Percentiles rank a stretch among this genome's conserved stretches.
phyloP scores from a whole-genome alignment of 2,113 vertebrate species.

The Oostethus manadensis region DNA sequence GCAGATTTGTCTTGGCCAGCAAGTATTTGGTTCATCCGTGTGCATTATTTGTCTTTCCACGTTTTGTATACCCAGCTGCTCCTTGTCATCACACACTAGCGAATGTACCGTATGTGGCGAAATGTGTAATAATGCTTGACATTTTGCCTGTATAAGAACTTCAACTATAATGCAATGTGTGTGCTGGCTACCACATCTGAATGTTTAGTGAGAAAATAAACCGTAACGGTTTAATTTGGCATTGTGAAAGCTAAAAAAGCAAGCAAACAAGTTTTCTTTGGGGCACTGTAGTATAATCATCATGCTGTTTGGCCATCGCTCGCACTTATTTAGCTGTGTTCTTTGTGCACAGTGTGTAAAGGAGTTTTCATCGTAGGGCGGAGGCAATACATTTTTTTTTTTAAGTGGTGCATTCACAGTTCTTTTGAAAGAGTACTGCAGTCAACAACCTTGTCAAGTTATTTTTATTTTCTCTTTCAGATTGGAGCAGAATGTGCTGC shows the following conservation, averaged over 20 bases:
- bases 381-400: slow-evolving; percentile 10
- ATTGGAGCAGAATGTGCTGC: not conserved
- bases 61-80: not conserved
- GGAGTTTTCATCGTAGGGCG: not conserved
- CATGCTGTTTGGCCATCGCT: not conserved
- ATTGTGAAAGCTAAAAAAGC: not conserved
- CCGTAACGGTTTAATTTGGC: no score
- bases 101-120: slow-evolving; percentile 6
- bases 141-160: not conserved
- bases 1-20: no score
- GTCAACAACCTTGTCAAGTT: not conserved
- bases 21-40: not conserved
- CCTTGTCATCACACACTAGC: not conserved
- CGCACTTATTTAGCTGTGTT: not conserved
- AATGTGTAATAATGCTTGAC: slow-evolving; percentile 6
- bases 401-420: not conserved
- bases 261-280: not conserved
- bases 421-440: slow-evolving; percentile 1
- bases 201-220: not conserved
- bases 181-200: not conserved
- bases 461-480: not conserved
- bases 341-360: not conserved
- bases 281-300: not conserved
- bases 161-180: slow-evolving; percentile 20
- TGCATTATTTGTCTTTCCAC: not conserved